Evolutionary conservation across 2,113 vertebrate genomes (phyloP).

Genomic region (Mus musculus): DNA sequence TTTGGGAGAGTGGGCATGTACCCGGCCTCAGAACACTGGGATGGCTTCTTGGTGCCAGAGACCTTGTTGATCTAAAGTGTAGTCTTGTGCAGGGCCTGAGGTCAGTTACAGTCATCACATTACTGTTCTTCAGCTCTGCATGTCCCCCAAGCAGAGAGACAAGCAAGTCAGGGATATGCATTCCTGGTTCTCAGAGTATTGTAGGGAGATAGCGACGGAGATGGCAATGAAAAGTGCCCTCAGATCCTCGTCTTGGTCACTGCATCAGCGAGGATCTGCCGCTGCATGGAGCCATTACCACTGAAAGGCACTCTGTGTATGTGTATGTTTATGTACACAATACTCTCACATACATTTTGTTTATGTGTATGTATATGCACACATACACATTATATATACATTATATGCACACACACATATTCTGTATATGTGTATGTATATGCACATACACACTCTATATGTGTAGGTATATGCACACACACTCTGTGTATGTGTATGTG

Average conservation of each 20-base stretch:
- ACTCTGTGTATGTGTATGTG: background rate
- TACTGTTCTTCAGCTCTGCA: background rate
- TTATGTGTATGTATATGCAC: background rate
- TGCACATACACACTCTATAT: background rate
- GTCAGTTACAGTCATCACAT: background rate
- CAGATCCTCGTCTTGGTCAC: background rate
- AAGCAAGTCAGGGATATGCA: background rate
- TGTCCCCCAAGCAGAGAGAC: background rate
- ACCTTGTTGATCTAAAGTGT: background rate
- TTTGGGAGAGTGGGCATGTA: background rate
- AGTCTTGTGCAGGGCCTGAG: background rate
- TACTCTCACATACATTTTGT: background rate
- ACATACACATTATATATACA: background rate
- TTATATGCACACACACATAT: background rate
- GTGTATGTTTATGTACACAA: background rate
- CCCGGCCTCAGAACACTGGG: background rate
- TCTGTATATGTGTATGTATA: background rate
- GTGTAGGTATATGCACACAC: background rate
- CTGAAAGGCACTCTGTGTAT: background rate
- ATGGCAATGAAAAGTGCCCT: background rate
- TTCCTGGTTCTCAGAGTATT: too few relatives aligned
- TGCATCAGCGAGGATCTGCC: background rate
- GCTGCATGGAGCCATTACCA: background rate
- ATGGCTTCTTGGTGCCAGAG: background rate
- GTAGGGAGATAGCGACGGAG: background rate